Evolutionary conservation across 2,113 vertebrate species (phyloP).

Genomic region (Ictalurus furcatus): DNA sequence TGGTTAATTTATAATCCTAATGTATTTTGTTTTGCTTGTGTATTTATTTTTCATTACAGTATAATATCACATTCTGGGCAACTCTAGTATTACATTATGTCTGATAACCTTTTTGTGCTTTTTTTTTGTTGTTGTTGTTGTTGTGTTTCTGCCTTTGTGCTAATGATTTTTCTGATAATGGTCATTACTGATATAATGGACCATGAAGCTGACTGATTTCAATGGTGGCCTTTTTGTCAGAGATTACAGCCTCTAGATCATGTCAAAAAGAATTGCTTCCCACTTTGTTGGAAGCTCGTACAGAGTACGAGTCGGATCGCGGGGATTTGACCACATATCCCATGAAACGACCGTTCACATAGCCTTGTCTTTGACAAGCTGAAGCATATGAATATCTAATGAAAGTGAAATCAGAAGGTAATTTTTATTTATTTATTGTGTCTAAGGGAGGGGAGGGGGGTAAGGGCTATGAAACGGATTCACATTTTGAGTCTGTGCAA

Average conservation of each 20-base stretch:
- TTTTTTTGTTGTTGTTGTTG: no score
- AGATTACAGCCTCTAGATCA: constrained; percentile 68
- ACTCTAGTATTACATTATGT: constrained; percentile 70
- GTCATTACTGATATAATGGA: constrained; percentile 60
- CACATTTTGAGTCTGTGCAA: constrained; percentile 80
- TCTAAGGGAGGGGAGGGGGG: constrained; percentile 61
- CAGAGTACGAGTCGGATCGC: constrained; percentile 50
- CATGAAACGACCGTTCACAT: constrained; percentile 60
- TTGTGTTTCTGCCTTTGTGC: constrained; percentile 25
- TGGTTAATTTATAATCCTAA: constrained; percentile 79
- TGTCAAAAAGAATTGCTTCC: constrained; percentile 70
- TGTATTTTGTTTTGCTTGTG: constrained; percentile 63
- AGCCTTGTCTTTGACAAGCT: constrained; percentile 54
- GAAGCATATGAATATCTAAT: constrained; percentile 67
- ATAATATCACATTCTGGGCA: constrained; percentile 66
- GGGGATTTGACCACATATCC: constrained; percentile 50
- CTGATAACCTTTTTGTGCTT: constrained; percentile 50
- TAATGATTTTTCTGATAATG: constrained; percentile 38
- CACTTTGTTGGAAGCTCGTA: constrained; percentile 61
- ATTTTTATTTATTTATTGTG: constrained; percentile 98
- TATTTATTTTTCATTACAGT: constrained; percentile 75
- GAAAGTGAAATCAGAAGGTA: constrained; percentile 68
- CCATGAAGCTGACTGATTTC: constrained; percentile 60
- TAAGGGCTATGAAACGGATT: constrained; percentile 55
- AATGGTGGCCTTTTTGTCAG: constrained; percentile 66